phyloP scores from a whole-genome alignment of 2,113 vertebrate species.

The Oreotrochilus melanogaster region DNA sequence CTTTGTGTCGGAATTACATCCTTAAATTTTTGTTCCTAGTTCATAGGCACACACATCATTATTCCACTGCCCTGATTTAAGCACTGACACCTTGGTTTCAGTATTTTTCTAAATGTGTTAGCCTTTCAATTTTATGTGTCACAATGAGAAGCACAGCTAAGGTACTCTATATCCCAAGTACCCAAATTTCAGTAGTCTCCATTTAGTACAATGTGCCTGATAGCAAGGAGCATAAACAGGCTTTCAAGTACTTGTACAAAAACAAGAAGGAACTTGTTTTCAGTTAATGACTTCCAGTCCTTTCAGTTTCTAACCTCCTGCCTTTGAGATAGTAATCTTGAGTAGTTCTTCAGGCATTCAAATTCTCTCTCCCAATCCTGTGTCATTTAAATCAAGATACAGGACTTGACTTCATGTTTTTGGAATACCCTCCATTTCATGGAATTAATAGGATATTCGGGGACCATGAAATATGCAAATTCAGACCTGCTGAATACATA shows the following conservation, averaged over 20 bases:
- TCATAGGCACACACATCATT: neutral
- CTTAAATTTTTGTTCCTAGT: neutral
- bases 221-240: neutral
- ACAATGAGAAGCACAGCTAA: neutral
- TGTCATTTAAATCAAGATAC: neutral
- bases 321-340: neutral
- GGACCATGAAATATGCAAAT: neutral
- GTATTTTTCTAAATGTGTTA: neutral
- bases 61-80: neutral
- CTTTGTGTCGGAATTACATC: neutral
- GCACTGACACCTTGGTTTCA: neutral
- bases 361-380: neutral
- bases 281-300: neutral
- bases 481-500: neutral
- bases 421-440: neutral
- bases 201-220: neutral
- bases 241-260: neutral
- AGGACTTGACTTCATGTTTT: neutral
- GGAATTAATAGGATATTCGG: neutral
- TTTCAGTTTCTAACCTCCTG: neutral
- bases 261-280: no score
- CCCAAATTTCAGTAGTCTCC: neutral
- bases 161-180: neutral
- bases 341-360: conserved; percentile 1
- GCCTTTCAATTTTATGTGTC: neutral